Percentiles rank a stretch among this genome's conserved stretches.
Evolutionary conservation across 1,140 invertebrate genomes (phyloP).

Genomic region (Drosophila pectinifera): DNA sequence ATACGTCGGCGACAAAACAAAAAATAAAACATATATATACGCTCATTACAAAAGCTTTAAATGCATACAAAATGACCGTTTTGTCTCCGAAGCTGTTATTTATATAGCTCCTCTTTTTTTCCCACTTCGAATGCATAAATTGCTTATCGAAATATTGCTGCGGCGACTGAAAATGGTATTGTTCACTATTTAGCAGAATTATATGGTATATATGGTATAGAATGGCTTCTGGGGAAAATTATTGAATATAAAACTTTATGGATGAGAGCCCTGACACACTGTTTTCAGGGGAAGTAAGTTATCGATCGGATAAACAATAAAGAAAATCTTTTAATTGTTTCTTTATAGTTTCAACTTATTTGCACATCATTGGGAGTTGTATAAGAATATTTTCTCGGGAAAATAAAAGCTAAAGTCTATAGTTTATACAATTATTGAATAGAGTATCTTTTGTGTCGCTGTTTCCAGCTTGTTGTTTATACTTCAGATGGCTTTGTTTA

Average conservation of each 20-base stretch:
- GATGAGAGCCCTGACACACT: not conserved
- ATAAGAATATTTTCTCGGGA: too few relatives aligned
- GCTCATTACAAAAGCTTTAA: slow-evolving; percentile 76
- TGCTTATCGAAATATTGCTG: slow-evolving; percentile 34
- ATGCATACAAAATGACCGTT: slow-evolving; percentile 74
- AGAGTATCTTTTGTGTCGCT: not conserved
- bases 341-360: too few relatives aligned
- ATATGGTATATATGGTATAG: slow-evolving; percentile 18
- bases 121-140: slow-evolving; percentile 55
- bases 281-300: not conserved
- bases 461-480: not conserved
- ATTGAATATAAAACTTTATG: not conserved
- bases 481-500: slow-evolving; percentile 15
- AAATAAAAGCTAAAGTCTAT: too few relatives aligned
- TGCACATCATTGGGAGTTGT: not conserved
- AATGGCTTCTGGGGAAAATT: slow-evolving; percentile 24
- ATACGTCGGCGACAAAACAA: slow-evolving; percentile 7
- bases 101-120: slow-evolving; percentile 33
- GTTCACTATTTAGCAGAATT: slow-evolving; percentile 16
- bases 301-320: not conserved
- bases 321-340: not conserved
- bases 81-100: slow-evolving; percentile 59
- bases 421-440: too few relatives aligned
- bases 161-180: slow-evolving; percentile 11
- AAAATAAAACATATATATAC: slow-evolving; percentile 18